Evolutionary conservation across 2,797 vertebrate genomes (phyloP).

Genomic region (Cyprinella venusta): DNA sequence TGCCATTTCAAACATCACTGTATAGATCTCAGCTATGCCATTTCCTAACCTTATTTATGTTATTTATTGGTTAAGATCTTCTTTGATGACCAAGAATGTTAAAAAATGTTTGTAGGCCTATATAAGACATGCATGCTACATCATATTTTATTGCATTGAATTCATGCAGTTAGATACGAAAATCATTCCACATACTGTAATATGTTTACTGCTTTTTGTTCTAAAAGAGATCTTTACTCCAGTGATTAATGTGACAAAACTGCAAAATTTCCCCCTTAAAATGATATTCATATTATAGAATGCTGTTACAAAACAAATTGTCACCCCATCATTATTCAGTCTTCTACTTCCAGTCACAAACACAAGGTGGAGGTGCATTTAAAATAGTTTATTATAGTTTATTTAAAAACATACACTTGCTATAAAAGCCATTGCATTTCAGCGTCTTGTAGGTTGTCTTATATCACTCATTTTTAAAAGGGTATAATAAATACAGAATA

Average conservation of each 20-base stretch:
- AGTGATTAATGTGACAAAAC: not conserved
- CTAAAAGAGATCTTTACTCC: not conserved
- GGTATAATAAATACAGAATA: constrained; percentile 85
- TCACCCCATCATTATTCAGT: not conserved
- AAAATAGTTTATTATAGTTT: constrained; percentile 96
- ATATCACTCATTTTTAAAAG: constrained; percentile 75
- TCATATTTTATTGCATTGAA: not conserved
- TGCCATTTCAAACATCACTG: not conserved
- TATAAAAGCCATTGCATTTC: constrained; percentile 93
- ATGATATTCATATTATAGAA: not conserved
- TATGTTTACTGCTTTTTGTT: not conserved
- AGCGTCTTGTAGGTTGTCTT: constrained; percentile 76
- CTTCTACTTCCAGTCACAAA: not conserved
- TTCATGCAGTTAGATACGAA: not conserved
- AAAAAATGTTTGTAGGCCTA: not conserved
- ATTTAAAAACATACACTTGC: constrained; percentile 99
- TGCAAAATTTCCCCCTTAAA: not conserved
- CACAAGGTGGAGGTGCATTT: constrained; percentile 61
- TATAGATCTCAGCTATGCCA: not conserved
- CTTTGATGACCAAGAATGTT: not conserved
- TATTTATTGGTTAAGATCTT: constrained; percentile 6
- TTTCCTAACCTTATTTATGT: not conserved
- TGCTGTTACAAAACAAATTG: not conserved
- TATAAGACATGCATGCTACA: not conserved
- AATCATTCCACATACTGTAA: not conserved